A percentile compares a stretch with the other conserved stretches of the same genome.
Evolutionary conservation across 2,797 vertebrate genomes (phyloP).

Genomic region (Sebastes flavidus): DNA sequence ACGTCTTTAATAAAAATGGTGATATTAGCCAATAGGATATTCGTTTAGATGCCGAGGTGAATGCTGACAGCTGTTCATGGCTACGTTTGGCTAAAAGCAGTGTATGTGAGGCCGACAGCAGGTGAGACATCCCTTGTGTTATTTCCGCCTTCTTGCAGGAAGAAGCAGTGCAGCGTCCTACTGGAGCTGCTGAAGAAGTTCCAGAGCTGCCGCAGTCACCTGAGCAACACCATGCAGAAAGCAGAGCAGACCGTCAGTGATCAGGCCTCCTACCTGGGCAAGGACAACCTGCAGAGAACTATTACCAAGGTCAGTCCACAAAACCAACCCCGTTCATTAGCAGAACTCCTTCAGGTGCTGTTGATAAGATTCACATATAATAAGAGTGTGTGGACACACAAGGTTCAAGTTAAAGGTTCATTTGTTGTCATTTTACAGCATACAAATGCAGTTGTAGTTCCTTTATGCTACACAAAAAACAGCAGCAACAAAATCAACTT

Average conservation of each 20-base stretch:
- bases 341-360: not conserved
- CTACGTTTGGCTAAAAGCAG: not conserved
- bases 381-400: not conserved
- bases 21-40: not conserved
- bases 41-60: not conserved
- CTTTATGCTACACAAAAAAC: too few relatives aligned
- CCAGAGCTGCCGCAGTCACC: slow-evolving; percentile 85
- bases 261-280: slow-evolving; percentile 92
- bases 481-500: not conserved
- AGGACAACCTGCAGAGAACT: slow-evolving; percentile 91
- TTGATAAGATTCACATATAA: not conserved
- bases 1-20: not conserved
- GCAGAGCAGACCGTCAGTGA: slow-evolving; percentile 87
- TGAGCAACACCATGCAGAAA: slow-evolving; percentile 88
- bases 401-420: not conserved
- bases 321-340: not conserved
- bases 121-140: fast-evolving
- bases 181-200: slow-evolving; percentile 92
- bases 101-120: not conserved
- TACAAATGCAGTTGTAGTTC: too few relatives aligned
- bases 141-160: slow-evolving; percentile 69
- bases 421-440: too few relatives aligned
- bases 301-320: slow-evolving; percentile 82
- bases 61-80: not conserved
- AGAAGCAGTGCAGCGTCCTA: slow-evolving; percentile 85